Percentiles rank a stretch among this genome's conserved stretches.
These are phyloP conservation scores for Heteropelma amictum DNA, from an alignment of 2,888 invertebrate genomes.

Conservation along the genomic window DNA sequence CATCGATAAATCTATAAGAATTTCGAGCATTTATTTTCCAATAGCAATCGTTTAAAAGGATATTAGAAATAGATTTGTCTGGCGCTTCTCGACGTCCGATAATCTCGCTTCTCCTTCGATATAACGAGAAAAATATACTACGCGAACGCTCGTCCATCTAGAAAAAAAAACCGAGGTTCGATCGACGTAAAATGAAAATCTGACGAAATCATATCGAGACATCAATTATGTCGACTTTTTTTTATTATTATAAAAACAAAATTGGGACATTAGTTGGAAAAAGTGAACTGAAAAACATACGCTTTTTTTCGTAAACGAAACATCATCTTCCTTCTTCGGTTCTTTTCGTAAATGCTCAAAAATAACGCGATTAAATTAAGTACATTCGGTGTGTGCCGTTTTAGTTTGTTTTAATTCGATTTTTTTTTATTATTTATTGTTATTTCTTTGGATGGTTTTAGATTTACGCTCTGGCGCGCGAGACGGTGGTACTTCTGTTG, in stretches of 20 bases:
- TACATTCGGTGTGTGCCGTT: background rate
- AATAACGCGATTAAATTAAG: too few species aligned
- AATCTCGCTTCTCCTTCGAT: background rate
- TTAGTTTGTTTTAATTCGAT: slow-evolving; percentile 1
- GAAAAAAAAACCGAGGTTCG: too few species aligned
- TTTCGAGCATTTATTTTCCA: background rate
- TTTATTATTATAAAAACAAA: too few species aligned
- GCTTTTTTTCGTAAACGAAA: too few species aligned
- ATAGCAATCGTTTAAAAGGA: background rate
- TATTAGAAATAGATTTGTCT: background rate
- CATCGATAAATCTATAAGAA: background rate
- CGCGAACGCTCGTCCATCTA: background rate
- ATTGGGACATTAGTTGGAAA: too few species aligned
- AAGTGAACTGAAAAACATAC: too few species aligned
- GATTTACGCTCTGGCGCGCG: slow-evolving; percentile 94
- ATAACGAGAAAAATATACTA: background rate
- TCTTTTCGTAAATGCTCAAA: too few species aligned
- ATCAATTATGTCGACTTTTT: background rate
- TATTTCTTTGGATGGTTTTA: slow-evolving; percentile 71
- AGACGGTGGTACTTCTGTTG: slow-evolving; percentile 94
- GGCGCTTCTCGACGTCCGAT: background rate
- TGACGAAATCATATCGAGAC: too few species aligned
- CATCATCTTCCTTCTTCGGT: too few species aligned
- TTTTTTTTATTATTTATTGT: background rate
- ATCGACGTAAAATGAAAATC: too few species aligned